These are phyloP conservation scores for Drosophila atripex DNA, from an alignment of 2,888 invertebrate species.

Conservation along the genomic window DNA sequence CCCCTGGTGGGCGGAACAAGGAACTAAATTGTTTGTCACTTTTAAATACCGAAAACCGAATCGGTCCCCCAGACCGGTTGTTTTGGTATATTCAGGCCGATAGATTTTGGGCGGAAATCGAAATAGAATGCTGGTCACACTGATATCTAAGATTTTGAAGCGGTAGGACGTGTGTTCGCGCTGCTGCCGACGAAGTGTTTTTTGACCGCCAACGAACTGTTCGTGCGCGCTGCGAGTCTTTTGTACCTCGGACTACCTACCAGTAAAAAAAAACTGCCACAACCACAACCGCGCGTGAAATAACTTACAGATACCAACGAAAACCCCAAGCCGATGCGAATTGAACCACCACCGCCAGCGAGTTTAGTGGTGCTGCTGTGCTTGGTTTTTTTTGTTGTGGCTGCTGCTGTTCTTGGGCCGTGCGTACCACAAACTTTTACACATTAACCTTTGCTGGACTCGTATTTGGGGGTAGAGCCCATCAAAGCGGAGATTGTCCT, in stretches of 20 bases:
- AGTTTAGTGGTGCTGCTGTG: slow-evolving; percentile 36
- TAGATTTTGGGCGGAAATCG: too few relatives aligned
- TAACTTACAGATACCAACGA: background rate
- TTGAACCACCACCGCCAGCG: slow-evolving; percentile 18
- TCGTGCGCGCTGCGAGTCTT: slow-evolving; percentile 44
- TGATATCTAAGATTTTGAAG: background rate
- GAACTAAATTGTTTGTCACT: too few relatives aligned
- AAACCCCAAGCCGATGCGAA: background rate
- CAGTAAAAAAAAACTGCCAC: slow-evolving; percentile 2
- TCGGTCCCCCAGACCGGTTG: too few relatives aligned
- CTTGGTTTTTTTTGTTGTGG: slow-evolving; percentile 12
- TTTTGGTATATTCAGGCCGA: too few relatives aligned
- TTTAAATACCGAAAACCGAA: too few relatives aligned
- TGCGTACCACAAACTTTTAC: slow-evolving; percentile 41
- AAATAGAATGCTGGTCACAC: background rate
- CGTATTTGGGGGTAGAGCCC: background rate
- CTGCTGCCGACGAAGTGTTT: background rate
- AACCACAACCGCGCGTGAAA: background rate
- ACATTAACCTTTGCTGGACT: slow-evolving; percentile 19
- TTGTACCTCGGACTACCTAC: slow-evolving; percentile 32
- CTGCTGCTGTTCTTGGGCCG: slow-evolving; percentile 20
- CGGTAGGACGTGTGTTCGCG: slow-evolving; percentile 1
- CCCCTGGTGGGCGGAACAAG: too few relatives aligned
- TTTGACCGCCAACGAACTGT: slow-evolving; percentile 1
- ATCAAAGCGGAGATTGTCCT: background rate